phyloP scores from a whole-genome alignment of 2,888 invertebrate species.

The Drosophila acutilabella region DNA sequence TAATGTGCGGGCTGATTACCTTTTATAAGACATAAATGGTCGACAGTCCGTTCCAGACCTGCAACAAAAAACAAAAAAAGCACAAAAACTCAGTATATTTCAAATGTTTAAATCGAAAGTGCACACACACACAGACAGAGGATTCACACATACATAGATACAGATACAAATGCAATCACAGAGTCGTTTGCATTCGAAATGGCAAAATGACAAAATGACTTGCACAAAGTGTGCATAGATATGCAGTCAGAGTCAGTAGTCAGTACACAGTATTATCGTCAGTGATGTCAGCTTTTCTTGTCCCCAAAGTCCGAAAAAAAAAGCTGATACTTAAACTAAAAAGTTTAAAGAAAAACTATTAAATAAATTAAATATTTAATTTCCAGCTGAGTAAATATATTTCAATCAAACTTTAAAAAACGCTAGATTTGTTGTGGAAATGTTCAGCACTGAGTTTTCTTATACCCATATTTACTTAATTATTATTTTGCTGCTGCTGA shows the following conservation, averaged over 20 bases:
- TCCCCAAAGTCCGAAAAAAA: no score
- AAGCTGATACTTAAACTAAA: no score
- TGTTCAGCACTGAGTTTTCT: no score
- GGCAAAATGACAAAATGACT: conserved; percentile 41
- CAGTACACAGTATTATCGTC: no score
- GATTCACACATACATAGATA: background rate
- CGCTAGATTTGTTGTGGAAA: no score
- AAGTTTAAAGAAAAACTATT: no score
- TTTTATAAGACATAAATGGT: conserved; percentile 75
- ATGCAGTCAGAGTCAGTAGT: background rate
- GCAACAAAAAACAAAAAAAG: conserved; percentile 29
- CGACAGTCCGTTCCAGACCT: conserved; percentile 34
- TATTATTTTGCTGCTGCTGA: conserved; percentile 40
- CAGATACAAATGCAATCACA: conserved; percentile 11
- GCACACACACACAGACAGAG: conserved; percentile 12
- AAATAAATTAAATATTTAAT: no score
- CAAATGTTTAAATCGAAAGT: conserved; percentile 50
- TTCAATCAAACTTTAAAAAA: no score
- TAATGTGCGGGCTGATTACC: conserved; percentile 67
- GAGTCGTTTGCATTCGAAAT: conserved; percentile 42
- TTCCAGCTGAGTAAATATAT: no score
- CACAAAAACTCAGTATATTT: conserved; percentile 16
- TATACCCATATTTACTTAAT: conserved; percentile 43
- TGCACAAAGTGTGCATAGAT: conserved; percentile 34
- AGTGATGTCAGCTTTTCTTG: no score